Evolutionary conservation across 2,888 invertebrate species (phyloP).

Genomic region (Lypha dubia): DNA sequence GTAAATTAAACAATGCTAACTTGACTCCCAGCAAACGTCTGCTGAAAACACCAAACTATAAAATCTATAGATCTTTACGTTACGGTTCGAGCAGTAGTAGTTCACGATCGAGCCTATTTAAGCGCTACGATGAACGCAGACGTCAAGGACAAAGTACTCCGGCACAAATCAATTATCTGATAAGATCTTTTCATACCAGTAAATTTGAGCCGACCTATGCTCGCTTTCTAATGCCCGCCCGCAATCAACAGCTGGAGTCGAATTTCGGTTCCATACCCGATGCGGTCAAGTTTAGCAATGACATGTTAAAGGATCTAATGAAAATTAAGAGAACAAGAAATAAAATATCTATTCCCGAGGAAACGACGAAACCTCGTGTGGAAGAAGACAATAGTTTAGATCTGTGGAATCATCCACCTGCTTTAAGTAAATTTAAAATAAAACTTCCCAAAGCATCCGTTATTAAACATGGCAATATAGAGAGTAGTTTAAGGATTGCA

Average conservation of each 20-base stretch:
- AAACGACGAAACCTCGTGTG: background rate
- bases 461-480: background rate
- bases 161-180: conserved; percentile 63
- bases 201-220: conserved; percentile 54
- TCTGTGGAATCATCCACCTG: conserved; percentile 69
- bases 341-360: background rate
- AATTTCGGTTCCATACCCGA: conserved; percentile 62
- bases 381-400: conserved; percentile 37
- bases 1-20: conserved; percentile 16
- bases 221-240: conserved; percentile 66
- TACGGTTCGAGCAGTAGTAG: conserved; percentile 75
- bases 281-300: conserved; percentile 61
- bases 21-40: conserved; percentile 64
- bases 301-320: conserved; percentile 73
- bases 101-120: conserved; percentile 73
- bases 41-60: conserved; percentile 73
- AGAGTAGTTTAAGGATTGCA: background rate
- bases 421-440: conserved; percentile 23
- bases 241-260: conserved; percentile 71
- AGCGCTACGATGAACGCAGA: conserved; percentile 71
- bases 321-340: conserved; percentile 41
- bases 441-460: conserved; percentile 7
- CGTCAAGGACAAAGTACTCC: conserved; percentile 55
- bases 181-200: conserved; percentile 66
- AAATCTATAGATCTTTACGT: conserved; percentile 74